Percentiles rank a stretch among this genome's conserved stretches.
Evolutionary conservation across 2,888 invertebrate species (phyloP).

Genomic region (Pycnomerus fuliginosus): DNA sequence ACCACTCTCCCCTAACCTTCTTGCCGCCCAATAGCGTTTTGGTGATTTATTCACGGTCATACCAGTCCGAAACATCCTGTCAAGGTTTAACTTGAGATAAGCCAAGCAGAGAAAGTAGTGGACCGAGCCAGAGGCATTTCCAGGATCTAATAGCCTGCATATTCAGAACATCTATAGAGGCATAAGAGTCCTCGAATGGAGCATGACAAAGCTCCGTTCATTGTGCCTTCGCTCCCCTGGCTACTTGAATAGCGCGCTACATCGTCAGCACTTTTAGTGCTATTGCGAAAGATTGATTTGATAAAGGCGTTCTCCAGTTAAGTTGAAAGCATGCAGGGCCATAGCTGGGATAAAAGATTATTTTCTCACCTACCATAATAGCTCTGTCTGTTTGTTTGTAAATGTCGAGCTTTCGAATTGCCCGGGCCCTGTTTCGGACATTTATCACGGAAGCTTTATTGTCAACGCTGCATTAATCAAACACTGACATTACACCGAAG

Average conservation of each 20-base stretch:
- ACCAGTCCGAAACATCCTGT: slow-evolving; percentile 10
- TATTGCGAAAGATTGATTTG: slow-evolving; percentile 51
- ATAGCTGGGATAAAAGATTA: slow-evolving; percentile 36
- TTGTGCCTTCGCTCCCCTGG: slow-evolving; percentile 41
- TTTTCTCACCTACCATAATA: slow-evolving; percentile 34
- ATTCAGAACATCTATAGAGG: slow-evolving; percentile 34
- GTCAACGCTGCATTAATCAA: too few species aligned
- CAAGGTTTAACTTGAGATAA: slow-evolving; percentile 7
- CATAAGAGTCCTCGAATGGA: slow-evolving; percentile 42
- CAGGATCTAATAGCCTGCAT: slow-evolving; percentile 31
- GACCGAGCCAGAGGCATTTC: slow-evolving; percentile 8
- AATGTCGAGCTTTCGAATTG: neutral
- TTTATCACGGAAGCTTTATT: too few species aligned
- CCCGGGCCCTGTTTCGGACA: too few species aligned
- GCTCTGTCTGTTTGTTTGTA: slow-evolving; percentile 24
- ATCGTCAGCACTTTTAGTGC: slow-evolving; percentile 49
- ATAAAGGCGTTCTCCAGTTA: slow-evolving; percentile 48
- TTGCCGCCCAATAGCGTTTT: neutral
- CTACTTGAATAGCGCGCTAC: slow-evolving; percentile 48
- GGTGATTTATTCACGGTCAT: slow-evolving; percentile 18
- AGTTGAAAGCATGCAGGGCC: slow-evolving; percentile 37
- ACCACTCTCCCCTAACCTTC: too few species aligned
- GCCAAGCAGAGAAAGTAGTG: slow-evolving; percentile 4
- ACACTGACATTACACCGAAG: too few species aligned
- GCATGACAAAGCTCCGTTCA: slow-evolving; percentile 46